These are phyloP conservation scores for Erebia palarica DNA, from an alignment of 2,888 invertebrate species.

Conservation along the genomic window DNA sequence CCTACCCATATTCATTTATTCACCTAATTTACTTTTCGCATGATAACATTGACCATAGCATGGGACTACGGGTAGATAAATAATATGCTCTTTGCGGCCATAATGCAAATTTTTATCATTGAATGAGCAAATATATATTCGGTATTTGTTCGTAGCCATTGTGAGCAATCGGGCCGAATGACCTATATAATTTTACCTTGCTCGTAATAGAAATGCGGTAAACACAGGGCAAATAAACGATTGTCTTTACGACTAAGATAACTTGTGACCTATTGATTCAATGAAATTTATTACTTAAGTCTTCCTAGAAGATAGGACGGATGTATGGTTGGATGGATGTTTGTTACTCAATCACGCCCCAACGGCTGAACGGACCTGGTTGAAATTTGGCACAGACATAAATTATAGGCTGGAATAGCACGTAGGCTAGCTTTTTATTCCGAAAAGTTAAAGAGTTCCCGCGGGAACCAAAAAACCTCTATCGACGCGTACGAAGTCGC, in stretches of 20 bases:
- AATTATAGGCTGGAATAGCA: too few relatives aligned
- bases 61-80: constrained; percentile 6
- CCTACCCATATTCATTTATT: too few relatives aligned
- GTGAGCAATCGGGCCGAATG: constrained; percentile 16
- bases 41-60: not conserved
- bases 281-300: not conserved
- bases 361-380: too few relatives aligned
- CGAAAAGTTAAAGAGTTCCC: too few relatives aligned
- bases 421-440: too few relatives aligned
- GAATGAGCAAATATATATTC: constrained; percentile 18
- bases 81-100: constrained; percentile 4
- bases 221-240: constrained; percentile 5
- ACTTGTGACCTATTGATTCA: not conserved
- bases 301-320: not conserved
- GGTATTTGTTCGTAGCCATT: constrained; percentile 18
- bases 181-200: constrained; percentile 29
- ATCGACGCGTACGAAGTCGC: too few relatives aligned
- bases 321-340: too few relatives aligned
- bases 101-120: constrained; percentile 26
- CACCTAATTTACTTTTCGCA: not conserved
- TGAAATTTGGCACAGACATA: too few relatives aligned
- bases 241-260: not conserved
- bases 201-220: constrained; percentile 19
- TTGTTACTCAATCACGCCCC: too few relatives aligned
- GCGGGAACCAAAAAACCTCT: too few relatives aligned